phyloP scores from a whole-genome alignment of 1,140 invertebrate genomes.

The Macrosteles quadrilineatus region DNA sequence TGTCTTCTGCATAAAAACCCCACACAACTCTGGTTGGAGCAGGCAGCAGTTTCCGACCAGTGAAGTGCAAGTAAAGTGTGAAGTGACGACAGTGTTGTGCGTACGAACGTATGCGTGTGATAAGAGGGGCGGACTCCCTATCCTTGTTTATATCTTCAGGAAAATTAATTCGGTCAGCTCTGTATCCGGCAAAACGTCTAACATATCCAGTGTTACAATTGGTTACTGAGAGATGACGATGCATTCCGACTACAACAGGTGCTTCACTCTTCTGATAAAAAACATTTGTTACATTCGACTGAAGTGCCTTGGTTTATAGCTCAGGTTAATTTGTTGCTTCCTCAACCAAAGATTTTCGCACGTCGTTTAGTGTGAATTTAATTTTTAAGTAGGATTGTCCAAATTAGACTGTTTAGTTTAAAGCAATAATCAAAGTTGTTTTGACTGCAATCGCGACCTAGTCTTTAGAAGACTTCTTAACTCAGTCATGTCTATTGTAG shows the following conservation, averaged over 20 bases:
- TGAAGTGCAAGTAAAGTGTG: constrained; percentile 31
- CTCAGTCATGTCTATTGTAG: background rate
- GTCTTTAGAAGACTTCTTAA: background rate
- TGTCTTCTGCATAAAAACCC: constrained; percentile 31
- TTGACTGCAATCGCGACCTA: background rate
- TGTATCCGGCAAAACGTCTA: constrained; percentile 1
- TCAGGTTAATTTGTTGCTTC: constrained; percentile 20
- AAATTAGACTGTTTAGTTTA: constrained; percentile 16
- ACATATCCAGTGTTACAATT: constrained; percentile 36
- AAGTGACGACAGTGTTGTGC: constrained; percentile 25
- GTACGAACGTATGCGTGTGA: constrained; percentile 27
- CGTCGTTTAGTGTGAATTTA: background rate
- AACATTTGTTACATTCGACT: no score
- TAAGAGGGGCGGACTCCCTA: constrained; percentile 31
- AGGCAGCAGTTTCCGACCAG: constrained; percentile 22
- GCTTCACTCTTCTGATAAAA: constrained; percentile 20
- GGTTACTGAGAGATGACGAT: constrained; percentile 32
- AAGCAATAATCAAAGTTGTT: constrained; percentile 9
- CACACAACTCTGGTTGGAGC: constrained; percentile 33
- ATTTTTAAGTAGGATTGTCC: constrained; percentile 11
- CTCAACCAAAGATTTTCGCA: constrained; percentile 18
- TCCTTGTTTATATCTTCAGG: constrained; percentile 34
- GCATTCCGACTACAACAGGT: constrained; percentile 8
- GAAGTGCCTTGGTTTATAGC: constrained; percentile 25
- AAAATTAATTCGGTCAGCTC: constrained; percentile 28